Conservation (phyloP, 2,113 vertebrate species). For the Dascyllus trimaculatus region DNA sequence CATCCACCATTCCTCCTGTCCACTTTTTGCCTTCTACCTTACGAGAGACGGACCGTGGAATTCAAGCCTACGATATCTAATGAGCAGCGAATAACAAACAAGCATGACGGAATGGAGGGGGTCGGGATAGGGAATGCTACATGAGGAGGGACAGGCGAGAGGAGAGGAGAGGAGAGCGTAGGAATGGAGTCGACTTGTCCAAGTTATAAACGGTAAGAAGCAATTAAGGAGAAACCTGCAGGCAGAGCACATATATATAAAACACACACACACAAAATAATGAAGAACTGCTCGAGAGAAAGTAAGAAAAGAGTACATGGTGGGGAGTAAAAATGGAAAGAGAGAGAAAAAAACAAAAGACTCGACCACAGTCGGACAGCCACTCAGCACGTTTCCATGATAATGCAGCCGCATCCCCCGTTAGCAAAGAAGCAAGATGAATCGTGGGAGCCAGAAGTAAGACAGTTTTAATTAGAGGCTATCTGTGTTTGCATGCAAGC, state of each 20-base stretch:
- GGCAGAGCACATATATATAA: not conserved
- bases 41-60: not conserved
- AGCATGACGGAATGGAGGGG: not conserved
- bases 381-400: slow-evolving; percentile 40
- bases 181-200: not conserved
- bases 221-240: slow-evolving; percentile 39
- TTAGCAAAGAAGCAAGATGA: slow-evolving; percentile 22
- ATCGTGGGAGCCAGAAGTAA: slow-evolving; percentile 16
- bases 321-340: slow-evolving; percentile 1
- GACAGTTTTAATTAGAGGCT: slow-evolving; percentile 48
- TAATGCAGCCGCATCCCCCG: slow-evolving; percentile 20
- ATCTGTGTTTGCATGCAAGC: slow-evolving; percentile 1
- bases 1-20: not conserved
- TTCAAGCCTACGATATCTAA: slow-evolving; percentile 16
- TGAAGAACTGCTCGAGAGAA: not conserved
- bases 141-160: not conserved
- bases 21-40: slow-evolving; percentile 5
- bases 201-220: slow-evolving; percentile 8
- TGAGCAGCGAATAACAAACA: slow-evolving; percentile 16
- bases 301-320: not conserved
- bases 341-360: slow-evolving; percentile 3
- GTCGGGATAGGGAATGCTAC: not conserved
- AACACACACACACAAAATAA: slow-evolving; percentile 5
- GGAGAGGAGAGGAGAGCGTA: not conserved
- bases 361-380: slow-evolving; percentile 47